Conservation (phyloP, 2,888 invertebrate genomes). For the Acronicta leporina region DNA sequence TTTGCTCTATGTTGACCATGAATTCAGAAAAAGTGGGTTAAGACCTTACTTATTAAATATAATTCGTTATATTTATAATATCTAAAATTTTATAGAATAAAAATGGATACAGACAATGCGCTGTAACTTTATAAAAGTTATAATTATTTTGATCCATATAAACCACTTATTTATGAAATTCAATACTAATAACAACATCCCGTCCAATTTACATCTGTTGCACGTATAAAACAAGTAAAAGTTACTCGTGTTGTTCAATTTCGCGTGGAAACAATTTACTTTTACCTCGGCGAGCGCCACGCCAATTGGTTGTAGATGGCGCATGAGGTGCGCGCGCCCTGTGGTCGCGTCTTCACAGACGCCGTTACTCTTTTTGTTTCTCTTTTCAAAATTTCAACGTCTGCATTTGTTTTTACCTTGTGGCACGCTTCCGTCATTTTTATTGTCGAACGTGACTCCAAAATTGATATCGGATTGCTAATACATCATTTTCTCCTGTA, state of each 20-base stretch:
- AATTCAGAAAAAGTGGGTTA: constrained; percentile 64
- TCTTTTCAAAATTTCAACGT: constrained; percentile 69
- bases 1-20: constrained; percentile 69
- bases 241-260: constrained; percentile 63
- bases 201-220: constrained; percentile 47
- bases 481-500: constrained; percentile 44
- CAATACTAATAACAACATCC: constrained; percentile 33
- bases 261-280: constrained; percentile 75
- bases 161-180: constrained; percentile 3
- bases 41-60: constrained; percentile 42
- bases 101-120: too few species aligned
- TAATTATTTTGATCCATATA: too few species aligned
- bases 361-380: constrained; percentile 66
- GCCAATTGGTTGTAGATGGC: constrained; percentile 86
- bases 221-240: constrained; percentile 51
- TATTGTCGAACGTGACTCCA: constrained; percentile 49
- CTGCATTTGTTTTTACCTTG: constrained; percentile 55
- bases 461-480: constrained; percentile 46
- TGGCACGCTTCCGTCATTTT: constrained; percentile 62
- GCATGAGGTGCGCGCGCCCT: constrained; percentile 79
- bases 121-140: too few species aligned
- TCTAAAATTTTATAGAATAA: too few species aligned
- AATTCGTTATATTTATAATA: not conserved
- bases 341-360: constrained; percentile 81
- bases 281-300: constrained; percentile 73